Conservation (phyloP, 2,888 invertebrate species). For the Craniophora ligustri region DNA sequence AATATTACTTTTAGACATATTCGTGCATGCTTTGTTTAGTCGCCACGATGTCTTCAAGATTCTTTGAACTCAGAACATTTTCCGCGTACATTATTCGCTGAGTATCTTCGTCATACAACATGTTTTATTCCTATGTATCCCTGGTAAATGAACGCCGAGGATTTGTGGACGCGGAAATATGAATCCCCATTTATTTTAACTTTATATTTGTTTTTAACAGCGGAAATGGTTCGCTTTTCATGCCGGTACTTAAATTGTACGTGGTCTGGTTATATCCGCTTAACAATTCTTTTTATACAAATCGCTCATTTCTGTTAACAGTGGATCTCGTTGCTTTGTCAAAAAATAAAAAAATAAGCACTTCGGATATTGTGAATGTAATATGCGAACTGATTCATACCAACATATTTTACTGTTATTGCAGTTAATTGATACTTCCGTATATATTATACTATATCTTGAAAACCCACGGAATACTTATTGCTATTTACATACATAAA, state of each 20-base stretch:
- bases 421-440: too few relatives aligned
- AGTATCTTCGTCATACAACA: conserved; percentile 27
- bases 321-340: conserved; percentile 7
- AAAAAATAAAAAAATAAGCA: too few relatives aligned
- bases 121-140: conserved; percentile 41
- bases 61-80: conserved; percentile 35
- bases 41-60: conserved; percentile 17
- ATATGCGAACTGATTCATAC: too few relatives aligned
- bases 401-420: too few relatives aligned
- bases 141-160: conserved; percentile 20
- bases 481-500: too few relatives aligned
- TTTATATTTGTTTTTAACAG: conserved; percentile 23
- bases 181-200: conserved; percentile 35
- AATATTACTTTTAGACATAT: conserved; percentile 5
- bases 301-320: conserved; percentile 7
- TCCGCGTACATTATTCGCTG: conserved; percentile 10
- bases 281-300: conserved; percentile 8
- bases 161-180: conserved; percentile 37
- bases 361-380: too few relatives aligned
- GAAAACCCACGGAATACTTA: too few relatives aligned
- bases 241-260: conserved; percentile 4
- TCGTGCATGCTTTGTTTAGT: conserved; percentile 8
- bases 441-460: too few relatives aligned
- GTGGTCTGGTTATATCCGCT: conserved; percentile 9
- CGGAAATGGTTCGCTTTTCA: conserved; percentile 18